Conservation (phyloP, 2,797 vertebrate species). For the Silurus lanzhouensis region DNA sequence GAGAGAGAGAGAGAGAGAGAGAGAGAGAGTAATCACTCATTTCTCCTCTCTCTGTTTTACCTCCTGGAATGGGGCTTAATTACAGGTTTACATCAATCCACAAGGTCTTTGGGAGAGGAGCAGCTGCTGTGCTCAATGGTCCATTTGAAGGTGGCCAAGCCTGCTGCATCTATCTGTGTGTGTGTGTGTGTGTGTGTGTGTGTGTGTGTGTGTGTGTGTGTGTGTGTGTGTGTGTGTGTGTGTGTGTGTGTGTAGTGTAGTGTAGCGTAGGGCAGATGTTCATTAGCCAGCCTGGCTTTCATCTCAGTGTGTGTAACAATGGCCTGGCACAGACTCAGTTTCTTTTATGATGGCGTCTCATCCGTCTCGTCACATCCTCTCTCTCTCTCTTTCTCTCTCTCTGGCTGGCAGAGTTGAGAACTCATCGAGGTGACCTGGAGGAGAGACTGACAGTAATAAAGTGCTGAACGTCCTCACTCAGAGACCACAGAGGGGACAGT, state of each 20-base stretch:
- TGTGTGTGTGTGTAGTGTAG: conserved; percentile 67
- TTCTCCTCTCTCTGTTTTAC: conserved; percentile 52
- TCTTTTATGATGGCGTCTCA: conserved; percentile 75
- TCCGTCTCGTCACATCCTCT: conserved; percentile 70
- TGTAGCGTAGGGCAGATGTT: conserved; percentile 78
- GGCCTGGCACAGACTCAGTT: conserved; percentile 70
- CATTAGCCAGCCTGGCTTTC: conserved; percentile 78
- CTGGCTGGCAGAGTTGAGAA: conserved; percentile 32
- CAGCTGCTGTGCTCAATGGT: conserved; percentile 77
- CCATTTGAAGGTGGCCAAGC: conserved; percentile 66
- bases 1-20: neutral
- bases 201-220: conserved; percentile 62
- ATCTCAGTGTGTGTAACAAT: conserved; percentile 81
- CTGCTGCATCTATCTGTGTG: conserved; percentile 35
- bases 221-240: conserved; percentile 69
- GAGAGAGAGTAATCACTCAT: conserved; percentile 15
- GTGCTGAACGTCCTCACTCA: conserved; percentile 10
- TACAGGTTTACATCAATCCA: conserved; percentile 72
- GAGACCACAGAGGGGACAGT: conserved; percentile 5
- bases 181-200: conserved; percentile 64
- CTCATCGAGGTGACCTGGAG: conserved; percentile 57
- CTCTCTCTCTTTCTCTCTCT: conserved; percentile 57
- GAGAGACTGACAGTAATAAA: conserved; percentile 45
- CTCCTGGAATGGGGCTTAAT: conserved; percentile 62
- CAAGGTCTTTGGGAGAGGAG: conserved; percentile 72